Base-by-base conservation (phyloP, 2,113 vertebrate species). In the Dromiciops gliroides region DNA sequence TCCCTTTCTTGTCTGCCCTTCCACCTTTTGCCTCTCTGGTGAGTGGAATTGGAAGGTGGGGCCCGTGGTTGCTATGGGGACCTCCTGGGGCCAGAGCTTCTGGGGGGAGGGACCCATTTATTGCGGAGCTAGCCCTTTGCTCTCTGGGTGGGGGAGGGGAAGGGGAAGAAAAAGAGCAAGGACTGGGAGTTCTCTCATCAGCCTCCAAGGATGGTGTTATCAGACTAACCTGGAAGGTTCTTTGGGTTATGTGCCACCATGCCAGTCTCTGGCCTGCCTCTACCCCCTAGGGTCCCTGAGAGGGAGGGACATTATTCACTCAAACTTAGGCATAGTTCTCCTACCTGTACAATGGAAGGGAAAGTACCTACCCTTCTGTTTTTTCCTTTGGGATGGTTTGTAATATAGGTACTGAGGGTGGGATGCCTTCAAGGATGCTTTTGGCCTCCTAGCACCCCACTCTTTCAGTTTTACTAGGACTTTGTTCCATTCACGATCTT, bases 61-160 rank as follows among this genome's bases (percentile, higher is more conserved):
- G 88, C 50, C 90, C 93, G 3, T 47, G 6, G 94, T 95, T 95
- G 48, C 92, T 90, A 60, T 93, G 75, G 95, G 50, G 92, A 93
- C 19, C 4, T 75, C 89, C 90, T 51, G 49, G 60, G 95, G 89
- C 48, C 93, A 88, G 90, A 48, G 91, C n/a, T 3, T 50, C 92
- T 60, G 50, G 16, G 51, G 60, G 92, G 92, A 28, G 93, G 53
- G 37, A 51, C 89, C 23, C 51, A 28, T 97, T 97, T 97, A 96
- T 96, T 47, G 91, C 89, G 49, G 0, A 75, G 89, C 89, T 90
- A 92, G 97, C 89, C 97, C 96, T 97, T 97, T 97, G 95, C 94
- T 96, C 96, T 97, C 93, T 75, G 16, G 48, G 26, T 53, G 8
- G 49, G 49, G 92, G 19, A 37, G 47, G 93, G 93, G 90, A 47